Percentiles rank a stretch among this genome's conserved stretches.
Conservation (phyloP, 2,888 invertebrate species). For the Aphidoletes aphidimyza region DNA sequence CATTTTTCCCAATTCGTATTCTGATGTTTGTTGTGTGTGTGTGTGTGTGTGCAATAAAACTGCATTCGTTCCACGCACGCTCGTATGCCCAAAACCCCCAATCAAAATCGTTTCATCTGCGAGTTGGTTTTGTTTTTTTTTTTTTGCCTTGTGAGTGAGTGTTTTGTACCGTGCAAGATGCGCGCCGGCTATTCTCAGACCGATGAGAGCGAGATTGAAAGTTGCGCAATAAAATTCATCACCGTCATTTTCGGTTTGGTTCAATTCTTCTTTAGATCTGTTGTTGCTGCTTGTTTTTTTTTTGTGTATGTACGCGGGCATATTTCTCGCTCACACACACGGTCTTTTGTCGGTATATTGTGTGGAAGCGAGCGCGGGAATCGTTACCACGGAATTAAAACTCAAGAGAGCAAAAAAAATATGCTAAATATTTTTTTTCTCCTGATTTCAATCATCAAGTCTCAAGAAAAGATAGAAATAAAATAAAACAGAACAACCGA, state of each 20-base stretch:
- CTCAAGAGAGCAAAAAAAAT: too few species aligned
- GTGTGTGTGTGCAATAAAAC: background rate
- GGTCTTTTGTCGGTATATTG: too few species aligned
- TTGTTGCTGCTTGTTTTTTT: background rate
- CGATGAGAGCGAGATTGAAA: conserved; percentile 19
- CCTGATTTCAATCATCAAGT: too few species aligned
- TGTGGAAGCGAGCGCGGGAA: too few species aligned
- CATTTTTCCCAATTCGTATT: background rate
- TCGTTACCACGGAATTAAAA: too few species aligned
- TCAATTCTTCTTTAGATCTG: background rate
- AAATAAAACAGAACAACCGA: too few species aligned
- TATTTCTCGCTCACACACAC: background rate
- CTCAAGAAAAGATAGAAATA: too few species aligned
- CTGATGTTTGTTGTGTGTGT: background rate
- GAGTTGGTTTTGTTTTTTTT: too few species aligned
- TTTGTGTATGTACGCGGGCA: background rate
- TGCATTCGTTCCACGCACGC: background rate
- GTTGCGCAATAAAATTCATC: conserved; percentile 17
- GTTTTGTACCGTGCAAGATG: too few species aligned
- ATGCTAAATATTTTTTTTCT: too few species aligned
- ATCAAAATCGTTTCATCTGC: too few species aligned
- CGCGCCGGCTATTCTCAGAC: background rate
- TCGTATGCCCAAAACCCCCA: background rate
- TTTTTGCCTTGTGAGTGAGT: too few species aligned
- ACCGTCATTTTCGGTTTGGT: background rate